Conservation (phyloP, 2,113 vertebrate genomes). For the Natator depressus region DNA sequence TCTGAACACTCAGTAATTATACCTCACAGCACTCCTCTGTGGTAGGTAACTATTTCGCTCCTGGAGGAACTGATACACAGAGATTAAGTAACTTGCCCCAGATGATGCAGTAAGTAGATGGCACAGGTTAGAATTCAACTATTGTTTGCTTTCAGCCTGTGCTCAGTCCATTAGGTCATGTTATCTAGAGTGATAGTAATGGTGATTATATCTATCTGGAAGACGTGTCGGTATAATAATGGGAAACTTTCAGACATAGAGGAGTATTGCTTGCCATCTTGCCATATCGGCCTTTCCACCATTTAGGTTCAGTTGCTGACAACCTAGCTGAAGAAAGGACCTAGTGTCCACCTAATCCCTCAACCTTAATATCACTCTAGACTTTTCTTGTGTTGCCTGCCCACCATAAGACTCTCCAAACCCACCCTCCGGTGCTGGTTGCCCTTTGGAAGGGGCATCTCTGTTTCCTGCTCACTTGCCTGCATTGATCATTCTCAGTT, state of each 20-base stretch:
- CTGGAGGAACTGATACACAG: background rate
- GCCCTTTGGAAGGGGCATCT: background rate
- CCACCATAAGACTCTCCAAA: background rate
- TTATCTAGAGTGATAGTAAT: background rate
- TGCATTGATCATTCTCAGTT: background rate
- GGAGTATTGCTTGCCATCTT: background rate
- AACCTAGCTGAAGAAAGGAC: background rate
- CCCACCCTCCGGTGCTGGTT: background rate
- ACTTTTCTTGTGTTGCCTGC: background rate
- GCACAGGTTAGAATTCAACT: background rate
- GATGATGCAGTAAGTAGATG: background rate
- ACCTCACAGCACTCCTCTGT: background rate
- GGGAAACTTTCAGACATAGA: background rate
- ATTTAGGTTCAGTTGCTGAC: conserved; percentile 10
- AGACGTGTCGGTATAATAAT: background rate
- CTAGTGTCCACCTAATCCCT: background rate
- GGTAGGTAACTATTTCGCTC: background rate
- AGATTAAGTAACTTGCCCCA: background rate
- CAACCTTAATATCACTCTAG: background rate
- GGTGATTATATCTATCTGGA: background rate
- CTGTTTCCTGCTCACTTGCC: background rate
- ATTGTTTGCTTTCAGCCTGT: background rate
- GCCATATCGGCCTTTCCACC: background rate
- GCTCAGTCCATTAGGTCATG: background rate
- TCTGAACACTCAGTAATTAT: background rate